phyloP scores from a whole-genome alignment of 1,140 invertebrate genomes.

The Melanaphis sacchari region DNA sequence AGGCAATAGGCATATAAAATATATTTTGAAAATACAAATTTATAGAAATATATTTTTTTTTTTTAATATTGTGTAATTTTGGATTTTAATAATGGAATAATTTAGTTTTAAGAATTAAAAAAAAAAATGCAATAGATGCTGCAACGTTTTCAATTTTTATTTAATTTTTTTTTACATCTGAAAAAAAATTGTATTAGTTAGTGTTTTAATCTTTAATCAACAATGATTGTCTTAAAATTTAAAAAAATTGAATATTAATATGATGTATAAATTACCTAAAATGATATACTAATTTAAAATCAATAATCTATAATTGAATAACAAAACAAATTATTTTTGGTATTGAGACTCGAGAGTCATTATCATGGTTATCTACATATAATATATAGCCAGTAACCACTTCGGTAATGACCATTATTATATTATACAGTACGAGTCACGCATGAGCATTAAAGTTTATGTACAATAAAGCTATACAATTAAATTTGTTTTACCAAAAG shows the following conservation, averaged over 20 bases:
- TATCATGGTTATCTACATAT: not conserved
- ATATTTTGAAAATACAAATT: no score
- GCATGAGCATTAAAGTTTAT: not conserved
- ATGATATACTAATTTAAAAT: not conserved
- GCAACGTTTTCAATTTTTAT: not conserved
- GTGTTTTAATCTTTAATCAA: no score
- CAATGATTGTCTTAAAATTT: no score
- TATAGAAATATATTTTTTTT: no score
- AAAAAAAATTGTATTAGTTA: no score
- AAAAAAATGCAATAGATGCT: not conserved
- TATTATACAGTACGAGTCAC: not conserved
- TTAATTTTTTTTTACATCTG: not conserved
- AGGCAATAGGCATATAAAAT: no score
- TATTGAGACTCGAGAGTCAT: not conserved
- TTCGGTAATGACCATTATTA: not conserved
- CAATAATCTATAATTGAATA: not conserved
- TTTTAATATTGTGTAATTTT: no score
- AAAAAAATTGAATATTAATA: not conserved
- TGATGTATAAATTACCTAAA: not conserved
- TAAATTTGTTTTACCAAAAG: conserved; percentile 1
- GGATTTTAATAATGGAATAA: no score
- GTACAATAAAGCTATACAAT: conserved; percentile 17
- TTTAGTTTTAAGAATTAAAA: no score
- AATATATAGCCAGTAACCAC: not conserved
- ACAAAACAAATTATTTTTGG: not conserved